Percentiles rank a stretch among this genome's conserved stretches.
phyloP scores from a whole-genome alignment of 2,797 vertebrate species.

The Hafferia zeledoni region DNA sequence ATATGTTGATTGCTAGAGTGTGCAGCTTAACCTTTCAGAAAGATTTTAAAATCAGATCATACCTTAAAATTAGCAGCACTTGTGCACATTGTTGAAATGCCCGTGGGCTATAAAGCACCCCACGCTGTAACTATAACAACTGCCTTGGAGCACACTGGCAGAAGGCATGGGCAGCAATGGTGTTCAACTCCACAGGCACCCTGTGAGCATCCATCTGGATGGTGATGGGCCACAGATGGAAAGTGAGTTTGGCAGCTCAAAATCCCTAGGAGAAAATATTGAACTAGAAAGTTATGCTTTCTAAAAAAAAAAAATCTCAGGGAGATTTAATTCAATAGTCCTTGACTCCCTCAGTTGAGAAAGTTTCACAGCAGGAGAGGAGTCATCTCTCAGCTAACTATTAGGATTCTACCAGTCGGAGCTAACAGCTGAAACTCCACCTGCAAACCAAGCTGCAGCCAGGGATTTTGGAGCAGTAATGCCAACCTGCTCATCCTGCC shows the following conservation, averaged over 20 bases:
- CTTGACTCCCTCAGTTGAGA: background rate
- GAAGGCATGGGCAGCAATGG: background rate
- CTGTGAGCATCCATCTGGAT: constrained; percentile 28
- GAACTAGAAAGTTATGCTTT: background rate
- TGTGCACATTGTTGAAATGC: background rate
- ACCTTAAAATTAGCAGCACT: background rate
- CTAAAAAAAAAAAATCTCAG: background rate
- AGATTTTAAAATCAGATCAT: background rate
- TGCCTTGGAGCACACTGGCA: background rate
- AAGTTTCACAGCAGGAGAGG: background rate
- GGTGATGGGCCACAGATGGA: constrained; percentile 31
- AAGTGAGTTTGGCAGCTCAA: background rate
- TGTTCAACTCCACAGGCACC: background rate
- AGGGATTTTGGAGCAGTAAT: background rate
- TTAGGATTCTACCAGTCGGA: background rate
- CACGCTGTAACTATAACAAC: constrained; percentile 20
- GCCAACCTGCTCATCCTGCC: background rate
- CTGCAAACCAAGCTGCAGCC: background rate
- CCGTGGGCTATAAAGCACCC: background rate
- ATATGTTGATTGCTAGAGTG: background rate
- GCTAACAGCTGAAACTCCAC: background rate
- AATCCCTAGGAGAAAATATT: background rate
- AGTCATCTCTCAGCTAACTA: background rate
- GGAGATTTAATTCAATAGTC: background rate
- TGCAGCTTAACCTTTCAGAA: background rate